Conservation (phyloP, 2,797 vertebrate species). For the Brachyrhaphis roseni region DNA sequence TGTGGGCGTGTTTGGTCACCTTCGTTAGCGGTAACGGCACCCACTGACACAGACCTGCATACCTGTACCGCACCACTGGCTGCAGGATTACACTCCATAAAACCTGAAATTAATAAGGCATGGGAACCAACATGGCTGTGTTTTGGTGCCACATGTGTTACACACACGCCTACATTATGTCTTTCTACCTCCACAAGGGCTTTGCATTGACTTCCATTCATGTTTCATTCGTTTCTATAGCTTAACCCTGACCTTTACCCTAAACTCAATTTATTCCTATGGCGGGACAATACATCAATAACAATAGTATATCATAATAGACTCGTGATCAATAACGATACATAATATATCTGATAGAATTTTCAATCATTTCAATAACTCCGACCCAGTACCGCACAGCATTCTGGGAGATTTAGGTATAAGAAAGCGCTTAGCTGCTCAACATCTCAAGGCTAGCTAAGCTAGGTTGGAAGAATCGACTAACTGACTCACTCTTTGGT, state of each 20-base stretch:
- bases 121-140: constrained; percentile 55
- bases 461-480: no score
- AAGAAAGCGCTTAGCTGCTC: no score
- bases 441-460: no score
- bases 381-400: no score
- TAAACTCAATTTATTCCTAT: not conserved
- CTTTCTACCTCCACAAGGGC: not conserved
- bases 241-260: not conserved
- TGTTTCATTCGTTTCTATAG: not conserved
- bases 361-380: no score
- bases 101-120: constrained; percentile 57
- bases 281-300: no score
- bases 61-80: constrained; percentile 23
- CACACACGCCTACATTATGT: constrained; percentile 22
- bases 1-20: constrained; percentile 60
- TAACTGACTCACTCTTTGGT: no score
- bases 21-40: constrained; percentile 28
- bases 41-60: constrained; percentile 27
- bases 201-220: not conserved
- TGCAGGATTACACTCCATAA: constrained; percentile 53
- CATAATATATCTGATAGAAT: no score
- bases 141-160: constrained; percentile 58
- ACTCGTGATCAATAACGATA: no score
- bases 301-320: no score
- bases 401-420: no score